Conservation (phyloP, 37 sponge, comb jelly and placozoan species). For the Ianthella basta region DNA sequence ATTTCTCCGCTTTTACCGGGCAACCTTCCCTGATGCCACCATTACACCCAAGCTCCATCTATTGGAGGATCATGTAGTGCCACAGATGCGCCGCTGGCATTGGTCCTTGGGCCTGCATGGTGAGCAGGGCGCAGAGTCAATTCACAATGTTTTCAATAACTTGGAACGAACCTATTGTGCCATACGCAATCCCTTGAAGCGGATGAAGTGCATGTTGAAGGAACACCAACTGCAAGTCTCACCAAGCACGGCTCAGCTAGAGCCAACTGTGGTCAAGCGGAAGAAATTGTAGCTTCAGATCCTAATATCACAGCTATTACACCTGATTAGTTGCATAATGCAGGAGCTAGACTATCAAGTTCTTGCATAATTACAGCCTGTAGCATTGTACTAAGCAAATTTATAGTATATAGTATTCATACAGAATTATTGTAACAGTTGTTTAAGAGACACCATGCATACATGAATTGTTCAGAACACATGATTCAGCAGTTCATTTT, state of each 20-base stretch:
- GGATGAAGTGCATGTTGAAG: not conserved
- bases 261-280: too few species aligned
- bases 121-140: conserved; percentile 24
- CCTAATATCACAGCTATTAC: too few species aligned
- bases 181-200: not conserved
- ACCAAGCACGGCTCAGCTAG: not conserved
- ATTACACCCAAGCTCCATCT: conserved; percentile 9
- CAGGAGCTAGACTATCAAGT: too few species aligned
- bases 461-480: too few species aligned
- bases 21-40: not conserved
- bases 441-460: too few species aligned
- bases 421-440: too few species aligned
- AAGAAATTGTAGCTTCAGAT: too few species aligned
- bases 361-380: too few species aligned
- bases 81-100: conserved; percentile 3
- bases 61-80: conserved; percentile 18
- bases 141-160: not conserved
- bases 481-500: too few species aligned
- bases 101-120: not conserved
- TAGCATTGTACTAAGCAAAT: too few species aligned
- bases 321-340: too few species aligned
- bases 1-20: not conserved
- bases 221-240: conserved; percentile 13
- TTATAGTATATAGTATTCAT: too few species aligned
- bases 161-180: not conserved